Conservation (phyloP, 1,140 invertebrate species). For the Neuroterus valhalla region DNA sequence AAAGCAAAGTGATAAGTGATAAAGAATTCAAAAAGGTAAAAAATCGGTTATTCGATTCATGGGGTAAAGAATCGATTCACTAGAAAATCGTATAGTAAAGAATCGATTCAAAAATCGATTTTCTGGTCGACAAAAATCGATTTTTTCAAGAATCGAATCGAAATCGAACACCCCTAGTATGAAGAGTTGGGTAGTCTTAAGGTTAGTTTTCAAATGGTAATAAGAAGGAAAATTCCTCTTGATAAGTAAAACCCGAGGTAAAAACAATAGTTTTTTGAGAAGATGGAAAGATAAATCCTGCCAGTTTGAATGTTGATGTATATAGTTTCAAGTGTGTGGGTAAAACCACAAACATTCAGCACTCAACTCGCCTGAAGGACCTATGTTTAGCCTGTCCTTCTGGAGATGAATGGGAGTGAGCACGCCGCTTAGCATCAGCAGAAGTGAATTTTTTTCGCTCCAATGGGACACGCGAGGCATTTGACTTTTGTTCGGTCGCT, state of each 20-base stretch:
- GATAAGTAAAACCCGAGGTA: neutral
- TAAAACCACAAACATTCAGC: slow-evolving; percentile 41
- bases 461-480: slow-evolving; percentile 56
- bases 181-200: slow-evolving; percentile 1
- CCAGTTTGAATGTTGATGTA: neutral
- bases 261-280: neutral
- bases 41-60: no score
- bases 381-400: slow-evolving; percentile 67
- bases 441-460: slow-evolving; percentile 50
- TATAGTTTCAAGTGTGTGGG: slow-evolving; percentile 35
- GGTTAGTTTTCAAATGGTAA: slow-evolving; percentile 27
- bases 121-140: no score
- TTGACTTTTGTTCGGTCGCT: slow-evolving; percentile 47
- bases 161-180: no score
- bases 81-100: no score
- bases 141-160: no score
- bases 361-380: slow-evolving; percentile 43
- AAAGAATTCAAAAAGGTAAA: no score
- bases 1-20: no score
- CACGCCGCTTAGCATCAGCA: slow-evolving; percentile 47
- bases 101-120: no score
- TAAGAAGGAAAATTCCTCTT: slow-evolving; percentile 23
- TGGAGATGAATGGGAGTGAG: slow-evolving; percentile 64
- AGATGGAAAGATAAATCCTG: slow-evolving; percentile 8
- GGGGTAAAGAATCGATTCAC: no score